Evolutionary conservation across 2,888 invertebrate species (phyloP).

Genomic region (Pristionchus japonicus): DNA sequence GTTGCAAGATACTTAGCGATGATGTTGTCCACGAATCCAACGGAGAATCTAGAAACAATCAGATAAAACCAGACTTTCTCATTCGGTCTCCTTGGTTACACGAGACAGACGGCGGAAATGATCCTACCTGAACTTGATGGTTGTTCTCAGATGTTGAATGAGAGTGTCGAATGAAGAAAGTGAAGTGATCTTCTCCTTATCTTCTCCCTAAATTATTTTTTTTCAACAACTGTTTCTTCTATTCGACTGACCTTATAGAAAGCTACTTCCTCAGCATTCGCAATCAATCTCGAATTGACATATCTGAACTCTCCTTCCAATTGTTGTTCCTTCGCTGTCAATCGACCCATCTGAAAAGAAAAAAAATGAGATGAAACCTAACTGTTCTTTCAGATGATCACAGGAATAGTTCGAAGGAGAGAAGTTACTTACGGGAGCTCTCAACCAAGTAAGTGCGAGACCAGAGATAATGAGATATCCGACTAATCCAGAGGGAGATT

Average conservation of each 20-base stretch:
- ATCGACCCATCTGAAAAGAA: slow-evolving; percentile 79
- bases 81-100: background rate
- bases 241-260: slow-evolving; percentile 78
- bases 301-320: slow-evolving; percentile 98
- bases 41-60: slow-evolving; percentile 76
- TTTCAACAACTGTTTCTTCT: background rate
- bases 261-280: slow-evolving; percentile 91
- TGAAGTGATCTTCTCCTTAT: slow-evolving; percentile 88
- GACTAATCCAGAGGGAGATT: slow-evolving; percentile 92
- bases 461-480: slow-evolving; percentile 90
- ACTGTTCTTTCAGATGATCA: too few species aligned
- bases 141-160: slow-evolving; percentile 75
- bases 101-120: too few species aligned
- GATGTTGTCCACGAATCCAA: slow-evolving; percentile 96
- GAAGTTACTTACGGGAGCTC: slow-evolving; percentile 63
- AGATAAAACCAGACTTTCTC: too few species aligned
- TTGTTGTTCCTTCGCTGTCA: slow-evolving; percentile 95
- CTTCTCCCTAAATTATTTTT: slow-evolving; percentile 50
- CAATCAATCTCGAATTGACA: slow-evolving; percentile 94
- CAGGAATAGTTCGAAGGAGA: background rate
- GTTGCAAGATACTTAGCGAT: slow-evolving; percentile 96
- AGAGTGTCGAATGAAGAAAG: slow-evolving; percentile 91
- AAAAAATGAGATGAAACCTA: background rate
- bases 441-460: slow-evolving; percentile 83
- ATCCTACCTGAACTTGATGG: slow-evolving; percentile 60